These are phyloP conservation scores for Calyptommatus sinebrachiatus DNA, from an alignment of 2,113 vertebrate genomes.

Conservation along the genomic window DNA sequence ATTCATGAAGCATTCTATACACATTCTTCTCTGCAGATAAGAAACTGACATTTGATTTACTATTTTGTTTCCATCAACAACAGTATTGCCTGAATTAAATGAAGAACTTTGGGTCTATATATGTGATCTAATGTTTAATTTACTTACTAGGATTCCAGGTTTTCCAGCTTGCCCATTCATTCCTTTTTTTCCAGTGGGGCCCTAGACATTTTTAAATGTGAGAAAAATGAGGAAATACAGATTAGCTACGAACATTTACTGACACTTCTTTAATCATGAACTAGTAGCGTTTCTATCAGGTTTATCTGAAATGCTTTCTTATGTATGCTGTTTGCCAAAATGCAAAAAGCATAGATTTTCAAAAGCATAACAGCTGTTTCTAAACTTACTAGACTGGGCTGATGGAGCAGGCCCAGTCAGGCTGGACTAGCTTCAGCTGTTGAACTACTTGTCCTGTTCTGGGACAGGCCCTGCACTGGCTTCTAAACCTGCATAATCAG, in stretches of 20 bases:
- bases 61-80: neutral
- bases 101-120: conserved; percentile 41
- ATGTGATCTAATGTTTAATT: conserved; percentile 22
- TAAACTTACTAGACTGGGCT: too few relatives aligned
- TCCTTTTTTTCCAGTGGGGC: conserved; percentile 85
- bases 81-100: neutral
- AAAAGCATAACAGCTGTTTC: conserved; percentile 11
- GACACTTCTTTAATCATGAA: conserved; percentile 29
- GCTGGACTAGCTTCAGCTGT: too few relatives aligned
- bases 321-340: neutral
- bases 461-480: too few relatives aligned
- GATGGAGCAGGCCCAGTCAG: too few relatives aligned
- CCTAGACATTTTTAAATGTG: conserved; percentile 75
- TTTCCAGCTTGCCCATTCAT: conserved; percentile 78
- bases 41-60: neutral
- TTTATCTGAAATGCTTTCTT: conserved; percentile 16
- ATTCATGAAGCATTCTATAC: too few relatives aligned
- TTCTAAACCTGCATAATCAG: too few relatives aligned
- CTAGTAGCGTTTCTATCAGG: conserved; percentile 31
- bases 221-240: conserved; percentile 30
- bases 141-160: conserved; percentile 85
- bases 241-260: conserved; percentile 4
- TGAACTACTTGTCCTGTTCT: too few relatives aligned
- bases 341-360: neutral
- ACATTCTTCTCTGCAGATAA: neutral